Evolutionary conservation across 2,113 vertebrate genomes (phyloP), one percentile per base, ranked within the genome.

Genomic region (Petromus typicus): DNA sequence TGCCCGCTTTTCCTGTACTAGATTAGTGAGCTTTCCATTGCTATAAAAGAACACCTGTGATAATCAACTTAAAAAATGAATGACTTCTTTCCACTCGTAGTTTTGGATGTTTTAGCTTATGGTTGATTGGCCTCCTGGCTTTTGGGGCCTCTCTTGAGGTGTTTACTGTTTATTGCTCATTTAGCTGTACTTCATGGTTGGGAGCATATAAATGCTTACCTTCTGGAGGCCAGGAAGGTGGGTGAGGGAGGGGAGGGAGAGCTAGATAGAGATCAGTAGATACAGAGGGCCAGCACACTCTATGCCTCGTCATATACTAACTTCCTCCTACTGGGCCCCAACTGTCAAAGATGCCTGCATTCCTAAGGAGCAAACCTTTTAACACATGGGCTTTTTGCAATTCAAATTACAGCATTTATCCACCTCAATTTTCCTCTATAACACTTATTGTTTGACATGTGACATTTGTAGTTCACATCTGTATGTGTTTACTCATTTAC

Each of bases 361-460:
- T 32, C 67, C 43, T 43, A 22, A 79, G n/a, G 30, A 23, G 54
- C 34, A 27, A 80, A 87, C 40, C 25, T 87, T 71, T 87, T 32
- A 32, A 80, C n/a, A 27, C 23, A 3, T 45, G 34, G 43, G 63
- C 37, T 51, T 67, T 87, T 57, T 20, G 73, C 22, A 34, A 80
- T 51, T 17, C 51, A 45, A 59, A 80, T 54, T 75, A 5, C 3
- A 63, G n/a, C n/a, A 25, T 45, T 83, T 89, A 30, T 20, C n/a
- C 17, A 48, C 37, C 20, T 75, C 94, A 40, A 90, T 89, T 87
- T 86, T 86, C 69, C 75, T 88, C 30, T 48, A 5, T 78, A 76
- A 69, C 40, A 59, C 11, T 87, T 92, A 37, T 9, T 56, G 25
- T 64, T 32, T n/a, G n/a, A n/a, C n/a, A 51, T 57, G 37, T 84